Evolutionary conservation across 92 coral and sea anemone genomes (phyloP).

Genomic region (Diadumene lineata): DNA sequence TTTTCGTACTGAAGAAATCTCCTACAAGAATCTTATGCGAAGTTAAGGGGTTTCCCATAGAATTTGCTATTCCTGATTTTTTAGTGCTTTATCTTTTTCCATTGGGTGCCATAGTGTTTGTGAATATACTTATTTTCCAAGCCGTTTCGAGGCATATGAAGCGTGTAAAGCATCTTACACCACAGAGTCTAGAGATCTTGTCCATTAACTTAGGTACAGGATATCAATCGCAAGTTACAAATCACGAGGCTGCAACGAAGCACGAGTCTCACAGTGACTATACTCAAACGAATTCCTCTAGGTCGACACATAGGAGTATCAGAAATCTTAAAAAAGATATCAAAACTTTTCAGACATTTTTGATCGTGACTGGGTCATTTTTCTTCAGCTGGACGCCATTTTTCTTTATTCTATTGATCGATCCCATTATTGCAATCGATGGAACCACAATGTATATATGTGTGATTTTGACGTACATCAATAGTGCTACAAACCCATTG

Average conservation of each 20-base stretch:
- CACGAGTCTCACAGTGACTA: no score
- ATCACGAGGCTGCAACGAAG: not conserved
- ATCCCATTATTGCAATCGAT: constrained; percentile 36
- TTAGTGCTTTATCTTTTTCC: constrained; percentile 14
- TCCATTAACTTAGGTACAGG: not conserved
- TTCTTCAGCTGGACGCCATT: constrained; percentile 74
- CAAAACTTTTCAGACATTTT: constrained; percentile 64
- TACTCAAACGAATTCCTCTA: no score
- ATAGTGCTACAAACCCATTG: constrained; percentile 74
- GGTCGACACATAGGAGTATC: not conserved
- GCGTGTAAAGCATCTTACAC: constrained; percentile 1
- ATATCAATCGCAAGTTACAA: not conserved
- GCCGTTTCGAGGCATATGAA: constrained; percentile 19
- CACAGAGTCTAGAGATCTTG: not conserved
- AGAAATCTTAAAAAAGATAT: constrained; percentile 52
- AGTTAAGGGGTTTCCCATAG: constrained; percentile 10
- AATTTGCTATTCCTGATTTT: constrained; percentile 9
- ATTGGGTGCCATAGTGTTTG: constrained; percentile 12
- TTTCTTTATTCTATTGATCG: constrained; percentile 39
- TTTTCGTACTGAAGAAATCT: constrained; percentile 18
- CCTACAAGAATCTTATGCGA: constrained; percentile 26
- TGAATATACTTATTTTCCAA: constrained; percentile 15
- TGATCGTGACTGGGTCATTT: constrained; percentile 62
- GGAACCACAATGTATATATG: constrained; percentile 35
- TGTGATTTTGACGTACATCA: constrained; percentile 59